These are phyloP conservation scores for Carabus problematicus DNA, from an alignment of 2,888 invertebrate genomes.

Conservation along the genomic window DNA sequence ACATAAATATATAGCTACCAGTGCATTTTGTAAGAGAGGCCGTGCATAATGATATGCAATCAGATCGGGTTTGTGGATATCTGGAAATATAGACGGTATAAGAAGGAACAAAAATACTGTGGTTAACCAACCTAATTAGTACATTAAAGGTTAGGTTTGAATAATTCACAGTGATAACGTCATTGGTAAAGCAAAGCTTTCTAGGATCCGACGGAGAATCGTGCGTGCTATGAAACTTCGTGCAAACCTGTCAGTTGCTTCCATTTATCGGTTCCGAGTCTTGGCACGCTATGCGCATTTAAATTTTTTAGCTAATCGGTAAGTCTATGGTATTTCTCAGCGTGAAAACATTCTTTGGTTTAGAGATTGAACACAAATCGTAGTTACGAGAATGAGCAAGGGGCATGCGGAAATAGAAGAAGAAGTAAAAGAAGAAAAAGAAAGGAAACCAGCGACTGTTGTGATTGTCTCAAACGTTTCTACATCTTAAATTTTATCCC, in stretches of 20 bases:
- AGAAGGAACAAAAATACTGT: constrained; percentile 2
- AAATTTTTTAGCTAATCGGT: constrained; percentile 38
- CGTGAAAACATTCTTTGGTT: constrained; percentile 34
- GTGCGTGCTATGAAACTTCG: constrained; percentile 26
- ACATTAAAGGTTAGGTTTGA: constrained; percentile 16
- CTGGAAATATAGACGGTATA: too few species aligned
- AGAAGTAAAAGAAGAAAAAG: constrained; percentile 17
- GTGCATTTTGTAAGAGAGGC: too few species aligned
- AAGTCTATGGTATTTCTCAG: constrained; percentile 5
- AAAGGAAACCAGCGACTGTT: constrained; percentile 16
- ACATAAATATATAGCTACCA: too few species aligned
- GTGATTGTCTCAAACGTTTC: constrained; percentile 33
- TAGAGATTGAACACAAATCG: constrained; percentile 12
- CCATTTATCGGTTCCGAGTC: constrained; percentile 25
- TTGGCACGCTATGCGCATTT: constrained; percentile 38
- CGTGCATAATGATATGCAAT: too few species aligned
- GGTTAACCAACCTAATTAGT: constrained; percentile 3
- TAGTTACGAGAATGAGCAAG: constrained; percentile 5
- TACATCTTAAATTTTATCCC: constrained; percentile 34
- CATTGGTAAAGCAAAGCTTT: constrained; percentile 21
- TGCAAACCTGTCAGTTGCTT: constrained; percentile 35
- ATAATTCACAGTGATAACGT: constrained; percentile 28
- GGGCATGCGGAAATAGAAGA: background rate
- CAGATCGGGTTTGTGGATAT: too few species aligned
- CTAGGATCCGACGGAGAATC: constrained; percentile 17